These are phyloP conservation scores for Bombus waltoni DNA, from an alignment of 1,140 invertebrate genomes.

Conservation along the genomic window DNA sequence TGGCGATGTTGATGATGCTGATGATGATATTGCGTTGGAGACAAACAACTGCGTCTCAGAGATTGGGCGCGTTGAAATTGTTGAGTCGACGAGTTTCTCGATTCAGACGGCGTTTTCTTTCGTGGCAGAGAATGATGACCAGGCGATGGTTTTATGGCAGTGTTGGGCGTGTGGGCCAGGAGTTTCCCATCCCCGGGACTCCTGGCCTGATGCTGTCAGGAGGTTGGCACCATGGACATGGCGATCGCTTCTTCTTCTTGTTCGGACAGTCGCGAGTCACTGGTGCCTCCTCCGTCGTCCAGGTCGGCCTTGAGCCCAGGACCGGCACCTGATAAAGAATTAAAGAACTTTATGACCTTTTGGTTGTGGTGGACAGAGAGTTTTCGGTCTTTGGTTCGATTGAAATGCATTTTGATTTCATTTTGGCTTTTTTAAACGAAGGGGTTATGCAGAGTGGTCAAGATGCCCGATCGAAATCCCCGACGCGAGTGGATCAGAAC, in stretches of 20 bases:
- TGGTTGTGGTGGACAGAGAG: too few relatives aligned
- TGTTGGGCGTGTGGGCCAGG: slow-evolving; percentile 81
- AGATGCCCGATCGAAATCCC: slow-evolving; percentile 51
- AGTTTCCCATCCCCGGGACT: slow-evolving; percentile 77
- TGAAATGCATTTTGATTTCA: background rate
- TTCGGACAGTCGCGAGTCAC: slow-evolving; percentile 76
- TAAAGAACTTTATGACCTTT: background rate
- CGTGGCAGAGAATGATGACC: slow-evolving; percentile 85
- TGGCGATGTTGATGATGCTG: slow-evolving; percentile 70
- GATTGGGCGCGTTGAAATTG: slow-evolving; percentile 86
- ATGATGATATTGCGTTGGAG: slow-evolving; percentile 73
- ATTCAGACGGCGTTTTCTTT: slow-evolving; percentile 81
- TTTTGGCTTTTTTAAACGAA: background rate
- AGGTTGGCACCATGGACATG: slow-evolving; percentile 84
- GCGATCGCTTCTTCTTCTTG: slow-evolving; percentile 84
- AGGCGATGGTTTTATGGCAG: slow-evolving; percentile 82
- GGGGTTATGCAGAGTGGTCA: slow-evolving; percentile 50
- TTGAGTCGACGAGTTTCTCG: slow-evolving; percentile 74
- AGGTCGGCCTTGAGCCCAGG: slow-evolving; percentile 70
- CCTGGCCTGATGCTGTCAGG: slow-evolving; percentile 85
- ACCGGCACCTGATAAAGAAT: slow-evolving; percentile 56
- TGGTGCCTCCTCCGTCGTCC: slow-evolving; percentile 72
- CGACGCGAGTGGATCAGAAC: slow-evolving; percentile 44
- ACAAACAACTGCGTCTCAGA: slow-evolving; percentile 84
- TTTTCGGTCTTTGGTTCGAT: background rate